These are phyloP conservation scores for Corvus moneduloides DNA, from an alignment of 2,113 vertebrate species.

Conservation along the genomic window DNA sequence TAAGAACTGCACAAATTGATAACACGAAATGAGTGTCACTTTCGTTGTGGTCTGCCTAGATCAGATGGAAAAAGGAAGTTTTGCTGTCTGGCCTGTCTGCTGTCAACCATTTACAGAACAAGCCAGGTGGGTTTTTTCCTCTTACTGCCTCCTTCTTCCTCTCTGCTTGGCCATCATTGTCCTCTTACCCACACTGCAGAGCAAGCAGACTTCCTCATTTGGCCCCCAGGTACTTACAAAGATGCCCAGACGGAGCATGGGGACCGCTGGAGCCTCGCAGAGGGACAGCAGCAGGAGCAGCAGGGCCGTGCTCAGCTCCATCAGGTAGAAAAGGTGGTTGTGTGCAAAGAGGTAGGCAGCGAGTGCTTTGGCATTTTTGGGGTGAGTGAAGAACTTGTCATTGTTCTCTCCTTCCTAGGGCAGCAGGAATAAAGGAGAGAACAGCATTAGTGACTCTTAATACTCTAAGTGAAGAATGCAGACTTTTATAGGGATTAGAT, in stretches of 20 bases:
- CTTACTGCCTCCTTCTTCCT: background rate
- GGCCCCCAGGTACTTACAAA: slow-evolving; percentile 77
- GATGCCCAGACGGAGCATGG: slow-evolving; percentile 90
- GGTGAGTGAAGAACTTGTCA: slow-evolving; percentile 98
- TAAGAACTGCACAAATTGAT: background rate
- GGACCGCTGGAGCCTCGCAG: slow-evolving; percentile 93
- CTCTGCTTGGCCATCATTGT: background rate
- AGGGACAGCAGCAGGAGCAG: slow-evolving; percentile 92
- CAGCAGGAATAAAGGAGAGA: background rate
- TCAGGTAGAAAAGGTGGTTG: slow-evolving; percentile 96
- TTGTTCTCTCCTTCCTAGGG: slow-evolving; percentile 96
- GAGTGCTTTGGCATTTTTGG: slow-evolving; percentile 87
- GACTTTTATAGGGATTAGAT: background rate
- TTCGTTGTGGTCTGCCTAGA: background rate
- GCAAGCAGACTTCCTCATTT: background rate
- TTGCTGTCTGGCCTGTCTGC: background rate
- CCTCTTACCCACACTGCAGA: background rate
- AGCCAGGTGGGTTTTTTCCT: background rate
- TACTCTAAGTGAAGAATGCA: background rate
- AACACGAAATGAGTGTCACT: background rate
- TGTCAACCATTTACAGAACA: background rate
- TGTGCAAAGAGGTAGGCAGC: slow-evolving; percentile 96
- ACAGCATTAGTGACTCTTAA: background rate
- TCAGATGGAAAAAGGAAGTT: background rate
- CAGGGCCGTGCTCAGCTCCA: slow-evolving; percentile 91